Evolutionary conservation across 2,888 invertebrate genomes (phyloP).

Genomic region (Autographa gamma): DNA sequence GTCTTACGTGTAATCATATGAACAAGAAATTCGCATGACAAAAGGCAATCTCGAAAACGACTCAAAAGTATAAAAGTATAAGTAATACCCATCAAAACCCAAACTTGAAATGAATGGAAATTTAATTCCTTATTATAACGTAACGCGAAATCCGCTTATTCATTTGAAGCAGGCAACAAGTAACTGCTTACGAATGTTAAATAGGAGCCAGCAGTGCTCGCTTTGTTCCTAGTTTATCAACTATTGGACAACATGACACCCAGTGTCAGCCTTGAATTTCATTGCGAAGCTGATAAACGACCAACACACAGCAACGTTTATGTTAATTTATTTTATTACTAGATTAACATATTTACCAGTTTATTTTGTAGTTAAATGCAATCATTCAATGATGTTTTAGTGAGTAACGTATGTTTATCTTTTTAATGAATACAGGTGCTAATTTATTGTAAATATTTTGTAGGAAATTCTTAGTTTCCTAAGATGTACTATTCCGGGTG

Average conservation of each 20-base stretch:
- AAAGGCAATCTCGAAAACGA: not conserved
- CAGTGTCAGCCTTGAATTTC: slow-evolving; percentile 75
- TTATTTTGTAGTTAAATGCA: slow-evolving; percentile 44
- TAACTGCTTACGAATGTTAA: slow-evolving; percentile 46
- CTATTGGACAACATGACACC: slow-evolving; percentile 69
- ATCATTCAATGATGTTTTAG: slow-evolving; percentile 25
- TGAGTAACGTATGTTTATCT: slow-evolving; percentile 35
- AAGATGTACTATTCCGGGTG: slow-evolving; percentile 24
- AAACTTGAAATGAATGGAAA: slow-evolving; percentile 20
- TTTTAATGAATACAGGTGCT: slow-evolving; percentile 33
- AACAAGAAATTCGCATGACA: not conserved
- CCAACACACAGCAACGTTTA: slow-evolving; percentile 63
- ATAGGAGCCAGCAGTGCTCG: slow-evolving; percentile 40
- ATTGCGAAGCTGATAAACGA: slow-evolving; percentile 73
- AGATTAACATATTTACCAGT: slow-evolving; percentile 55
- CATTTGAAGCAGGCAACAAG: slow-evolving; percentile 30
- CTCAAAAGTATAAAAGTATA: not conserved
- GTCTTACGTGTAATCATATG: too few species aligned
- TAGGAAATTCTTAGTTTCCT: slow-evolving; percentile 17
- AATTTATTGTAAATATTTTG: slow-evolving; percentile 33
- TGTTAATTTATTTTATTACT: slow-evolving; percentile 77
- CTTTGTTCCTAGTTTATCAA: slow-evolving; percentile 68
- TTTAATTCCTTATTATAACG: slow-evolving; percentile 21
- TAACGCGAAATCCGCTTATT: slow-evolving; percentile 23
- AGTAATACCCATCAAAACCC: not conserved